Evolutionary conservation across 2,113 vertebrate species (phyloP), one percentile per base, ranked within the genome.

Genomic region (Charina bottae): DNA sequence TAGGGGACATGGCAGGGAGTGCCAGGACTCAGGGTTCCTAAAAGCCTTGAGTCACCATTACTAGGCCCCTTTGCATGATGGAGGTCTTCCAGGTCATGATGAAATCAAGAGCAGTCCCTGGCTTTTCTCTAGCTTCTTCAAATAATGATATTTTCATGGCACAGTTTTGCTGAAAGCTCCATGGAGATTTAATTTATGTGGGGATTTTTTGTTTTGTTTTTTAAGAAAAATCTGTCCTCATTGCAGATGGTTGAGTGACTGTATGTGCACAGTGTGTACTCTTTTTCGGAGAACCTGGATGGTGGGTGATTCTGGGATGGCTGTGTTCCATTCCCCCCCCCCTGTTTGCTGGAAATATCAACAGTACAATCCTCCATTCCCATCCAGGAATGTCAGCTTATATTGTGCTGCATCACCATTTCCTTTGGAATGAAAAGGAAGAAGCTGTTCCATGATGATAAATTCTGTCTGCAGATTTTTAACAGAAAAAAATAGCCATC

Each of bases 221-320:
- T 68, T 28, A 68, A 86, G 59, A 78, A 78, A 78, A 78, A 78
- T 56, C 60, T 24, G 49, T 85, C 78, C 72, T 49, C 87, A 1
- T 28, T 53, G 3, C 92, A 85, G 92, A 93, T 89, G 89, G 92
- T 46, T 58, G n/a, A 42, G 64, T 24, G 56, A 88, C 28, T 4
- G 72, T 85, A 62, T 93, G 58, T 60, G 92, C 90, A 93, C 92
- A 93, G 13, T 87, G 88, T 9, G 92, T 93, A 59, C 84, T 91
- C 72, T 88, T 86, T 46, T n/a, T 42, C 9, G 13, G 54, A 83
- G 68, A 90, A 83, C 68, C 56, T 90, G 72, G 33, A 56, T 84
- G 58, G 72, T 62, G 58, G 85, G 86, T 64, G 89, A 90, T 49
- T 26, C 89, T 90, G 58, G 68, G 56, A 93, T 58, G 55, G 19